Evolutionary conservation across 2,888 invertebrate genomes (phyloP).

Genomic region (Patella depressa): DNA sequence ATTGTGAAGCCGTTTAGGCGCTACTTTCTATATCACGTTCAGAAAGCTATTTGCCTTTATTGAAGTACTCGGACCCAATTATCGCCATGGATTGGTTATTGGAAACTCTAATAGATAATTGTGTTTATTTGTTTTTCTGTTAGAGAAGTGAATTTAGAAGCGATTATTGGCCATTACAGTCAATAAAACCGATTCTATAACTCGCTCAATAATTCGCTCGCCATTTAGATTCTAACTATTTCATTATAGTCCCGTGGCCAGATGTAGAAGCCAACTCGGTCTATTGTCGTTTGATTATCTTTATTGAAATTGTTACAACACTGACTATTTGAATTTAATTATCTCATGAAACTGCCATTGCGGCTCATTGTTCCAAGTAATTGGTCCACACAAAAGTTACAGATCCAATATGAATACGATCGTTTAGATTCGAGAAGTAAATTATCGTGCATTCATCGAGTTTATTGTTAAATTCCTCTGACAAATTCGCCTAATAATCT

Average conservation of each 20-base stretch:
- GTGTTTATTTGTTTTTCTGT: slow-evolving; percentile 5
- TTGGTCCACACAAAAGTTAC: slow-evolving; percentile 17
- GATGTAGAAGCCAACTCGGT: not conserved
- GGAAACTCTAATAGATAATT: not conserved
- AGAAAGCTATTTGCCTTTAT: no score
- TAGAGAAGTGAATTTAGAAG: not conserved
- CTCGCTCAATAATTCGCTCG: no score
- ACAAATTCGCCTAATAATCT: slow-evolving; percentile 21
- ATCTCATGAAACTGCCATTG: slow-evolving; percentile 18
- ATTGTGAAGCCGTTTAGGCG: no score
- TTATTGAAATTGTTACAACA: not conserved
- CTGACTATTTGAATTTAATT: not conserved
- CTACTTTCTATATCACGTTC: no score
- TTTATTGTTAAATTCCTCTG: slow-evolving; percentile 18
- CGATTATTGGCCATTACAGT: not conserved
- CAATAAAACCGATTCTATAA: not conserved
- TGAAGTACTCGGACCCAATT: no score
- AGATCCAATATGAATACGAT: slow-evolving; percentile 11
- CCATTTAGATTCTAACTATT: not conserved
- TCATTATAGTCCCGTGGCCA: not conserved
- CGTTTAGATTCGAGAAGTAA: slow-evolving; percentile 16
- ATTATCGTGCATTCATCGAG: slow-evolving; percentile 20
- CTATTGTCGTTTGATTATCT: not conserved
- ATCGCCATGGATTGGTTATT: no score
- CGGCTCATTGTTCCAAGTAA: slow-evolving; percentile 18